phyloP scores from a whole-genome alignment of 1,140 invertebrate species.

The Brachionus angularis region DNA sequence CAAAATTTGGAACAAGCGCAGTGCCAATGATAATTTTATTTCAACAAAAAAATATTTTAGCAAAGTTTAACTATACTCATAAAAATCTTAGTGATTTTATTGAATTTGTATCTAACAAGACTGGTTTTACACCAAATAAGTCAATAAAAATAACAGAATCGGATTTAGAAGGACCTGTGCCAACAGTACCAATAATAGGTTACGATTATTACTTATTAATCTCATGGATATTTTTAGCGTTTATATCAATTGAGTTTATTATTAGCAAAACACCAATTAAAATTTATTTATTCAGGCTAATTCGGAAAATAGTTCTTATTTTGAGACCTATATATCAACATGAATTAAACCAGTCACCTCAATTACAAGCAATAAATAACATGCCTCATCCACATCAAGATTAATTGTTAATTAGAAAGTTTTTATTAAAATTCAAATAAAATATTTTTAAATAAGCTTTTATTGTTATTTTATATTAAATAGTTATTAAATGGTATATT shows the following conservation, averaged over 20 bases:
- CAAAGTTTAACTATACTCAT: conserved; percentile 78
- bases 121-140: background rate
- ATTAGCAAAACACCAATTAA: conserved; percentile 13
- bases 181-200: background rate
- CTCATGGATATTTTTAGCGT: conserved; percentile 4
- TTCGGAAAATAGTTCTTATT: background rate
- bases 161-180: conserved; percentile 27
- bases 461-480: too few species aligned
- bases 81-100: conserved; percentile 74
- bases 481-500: too few species aligned
- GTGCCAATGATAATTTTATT: conserved; percentile 85
- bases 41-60: conserved; percentile 80
- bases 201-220: conserved; percentile 25
- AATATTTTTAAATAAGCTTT: too few species aligned
- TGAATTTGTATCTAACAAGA: conserved; percentile 66
- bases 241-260: background rate
- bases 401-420: conserved; percentile 12
- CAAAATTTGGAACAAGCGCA: conserved; percentile 85
- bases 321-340: background rate
- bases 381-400: conserved; percentile 16
- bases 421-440: too few species aligned
- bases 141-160: background rate
- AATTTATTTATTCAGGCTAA: background rate
- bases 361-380: background rate
- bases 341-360: background rate